These are phyloP conservation scores for Cavia porcellus DNA, from an alignment of 2,113 vertebrate species.

Conservation along the genomic window DNA sequence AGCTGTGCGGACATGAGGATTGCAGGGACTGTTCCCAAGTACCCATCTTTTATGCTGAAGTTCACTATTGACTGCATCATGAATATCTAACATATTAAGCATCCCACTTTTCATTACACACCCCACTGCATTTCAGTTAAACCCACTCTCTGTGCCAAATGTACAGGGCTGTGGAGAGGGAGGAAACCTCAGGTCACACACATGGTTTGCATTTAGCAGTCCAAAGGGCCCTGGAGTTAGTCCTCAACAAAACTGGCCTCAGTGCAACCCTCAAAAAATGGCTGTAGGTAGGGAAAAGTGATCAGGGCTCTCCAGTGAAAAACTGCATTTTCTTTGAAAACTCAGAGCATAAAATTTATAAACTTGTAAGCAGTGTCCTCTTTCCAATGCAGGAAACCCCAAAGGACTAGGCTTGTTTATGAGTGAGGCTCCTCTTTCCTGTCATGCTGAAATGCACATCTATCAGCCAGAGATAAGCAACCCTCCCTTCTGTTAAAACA, in stretches of 20 bases:
- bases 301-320: conserved; percentile 14
- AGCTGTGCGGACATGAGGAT: not conserved
- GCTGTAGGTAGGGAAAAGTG: conserved; percentile 53
- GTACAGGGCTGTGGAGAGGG: conserved; percentile 2
- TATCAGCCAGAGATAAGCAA: conserved; percentile 79
- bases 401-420: conserved; percentile 73
- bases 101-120: conserved; percentile 51
- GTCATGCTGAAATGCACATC: conserved; percentile 74
- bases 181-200: conserved; percentile 69
- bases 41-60: not conserved
- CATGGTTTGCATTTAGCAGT: conserved; percentile 79
- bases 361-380: not conserved
- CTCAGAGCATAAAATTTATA: not conserved
- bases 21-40: not conserved
- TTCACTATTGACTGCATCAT: not conserved
- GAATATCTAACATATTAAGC: not conserved
- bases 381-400: conserved; percentile 32
- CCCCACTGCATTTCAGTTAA: conserved; percentile 56
- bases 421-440: conserved; percentile 81
- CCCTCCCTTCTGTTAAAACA: conserved; percentile 67
- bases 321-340: conserved; percentile 57
- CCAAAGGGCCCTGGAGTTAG: not conserved
- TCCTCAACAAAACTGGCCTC: conserved; percentile 45
- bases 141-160: conserved; percentile 52
- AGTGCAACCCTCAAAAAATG: conserved; percentile 18